Base-by-base conservation (phyloP, 1,140 invertebrate genomes). In the Brachionus angularis region DNA sequence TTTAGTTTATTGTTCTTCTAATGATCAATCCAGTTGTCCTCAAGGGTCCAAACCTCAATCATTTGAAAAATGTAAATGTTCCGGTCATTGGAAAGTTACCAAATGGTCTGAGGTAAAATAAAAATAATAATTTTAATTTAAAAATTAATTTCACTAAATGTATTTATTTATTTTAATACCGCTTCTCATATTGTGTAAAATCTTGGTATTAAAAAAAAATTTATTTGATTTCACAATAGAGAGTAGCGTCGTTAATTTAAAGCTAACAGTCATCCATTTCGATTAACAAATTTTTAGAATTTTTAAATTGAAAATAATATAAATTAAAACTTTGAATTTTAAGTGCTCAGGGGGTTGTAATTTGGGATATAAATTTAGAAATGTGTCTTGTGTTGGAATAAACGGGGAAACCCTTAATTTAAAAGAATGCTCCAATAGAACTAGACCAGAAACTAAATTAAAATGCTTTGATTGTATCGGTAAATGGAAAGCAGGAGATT, bases 171-270 rank as follows among this genome's bases (percentile, higher is more conserved):
- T 0, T 64, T 34, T 55, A 33, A 55, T 8, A 16, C 29, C 44
- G 62, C 47, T 67, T 46, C 62, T 67, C 62, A 18, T 67, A 46
- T 67, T 67, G 62, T 67, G 62, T 21, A 47, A 58, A 67, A 67
- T 67, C 62, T 67, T 46, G 62, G 23, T 31, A 23, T 21, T 14
- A n/a, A n/a, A n/a, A 50, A 27, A 5, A 27, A 8, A 12, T 10
- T 52, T 31, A 3, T 21, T 14, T 67, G 62, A 67, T 67, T 67
- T 67, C 62, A 67, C 62, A 67, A 67, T 67, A 67, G 47, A 67
- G 62, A 67, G 62, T 67, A 67, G 62, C 62, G 42, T 67, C 23
- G 42, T 47, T 3, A 36, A 34, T 34, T 47, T 67, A 31, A 36
- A 46, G 10, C 16, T 16, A 42, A 42, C 16, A 10, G 16, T 42